Conservation (phyloP, 1,140 invertebrate species). For the Neodiprion fabricii region DNA sequence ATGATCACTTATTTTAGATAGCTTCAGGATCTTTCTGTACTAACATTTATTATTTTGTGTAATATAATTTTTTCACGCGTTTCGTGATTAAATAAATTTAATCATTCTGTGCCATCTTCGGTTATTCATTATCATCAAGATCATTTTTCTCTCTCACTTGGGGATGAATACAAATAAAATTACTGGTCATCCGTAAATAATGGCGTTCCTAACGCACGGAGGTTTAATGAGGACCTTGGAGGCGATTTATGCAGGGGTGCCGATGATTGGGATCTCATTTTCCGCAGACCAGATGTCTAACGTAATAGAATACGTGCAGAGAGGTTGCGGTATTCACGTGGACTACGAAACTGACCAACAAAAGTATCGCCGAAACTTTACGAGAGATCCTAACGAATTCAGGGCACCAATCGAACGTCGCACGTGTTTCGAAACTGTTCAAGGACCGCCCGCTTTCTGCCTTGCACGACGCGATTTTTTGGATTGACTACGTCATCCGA, state of each 20-base stretch:
- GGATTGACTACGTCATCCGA: conserved; percentile 59
- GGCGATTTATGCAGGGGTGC: conserved; percentile 57
- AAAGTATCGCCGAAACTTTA: conserved; percentile 42
- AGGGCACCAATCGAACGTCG: conserved; percentile 30
- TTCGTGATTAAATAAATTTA: too few relatives aligned
- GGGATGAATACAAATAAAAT: neutral
- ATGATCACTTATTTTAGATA: too few relatives aligned
- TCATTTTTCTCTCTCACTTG: too few relatives aligned
- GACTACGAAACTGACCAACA: conserved; percentile 39
- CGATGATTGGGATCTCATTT: conserved; percentile 57
- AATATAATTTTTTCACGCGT: too few relatives aligned
- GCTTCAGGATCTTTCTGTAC: too few relatives aligned
- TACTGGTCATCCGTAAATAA: conserved; percentile 35
- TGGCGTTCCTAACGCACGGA: conserved; percentile 59
- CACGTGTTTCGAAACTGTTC: conserved; percentile 42
- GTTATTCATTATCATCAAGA: too few relatives aligned
- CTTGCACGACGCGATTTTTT: conserved; percentile 53
- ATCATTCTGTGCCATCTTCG: too few relatives aligned
- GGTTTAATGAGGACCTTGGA: conserved; percentile 59
- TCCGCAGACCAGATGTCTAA: conserved; percentile 52
- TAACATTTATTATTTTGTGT: too few relatives aligned
- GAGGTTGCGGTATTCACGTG: conserved; percentile 33
- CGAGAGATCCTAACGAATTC: conserved; percentile 43
- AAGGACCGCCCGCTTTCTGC: conserved; percentile 52
- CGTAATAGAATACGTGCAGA: conserved; percentile 24